Base-by-base conservation (phyloP, 2,113 vertebrate species). In the Alosa alosa region DNA sequence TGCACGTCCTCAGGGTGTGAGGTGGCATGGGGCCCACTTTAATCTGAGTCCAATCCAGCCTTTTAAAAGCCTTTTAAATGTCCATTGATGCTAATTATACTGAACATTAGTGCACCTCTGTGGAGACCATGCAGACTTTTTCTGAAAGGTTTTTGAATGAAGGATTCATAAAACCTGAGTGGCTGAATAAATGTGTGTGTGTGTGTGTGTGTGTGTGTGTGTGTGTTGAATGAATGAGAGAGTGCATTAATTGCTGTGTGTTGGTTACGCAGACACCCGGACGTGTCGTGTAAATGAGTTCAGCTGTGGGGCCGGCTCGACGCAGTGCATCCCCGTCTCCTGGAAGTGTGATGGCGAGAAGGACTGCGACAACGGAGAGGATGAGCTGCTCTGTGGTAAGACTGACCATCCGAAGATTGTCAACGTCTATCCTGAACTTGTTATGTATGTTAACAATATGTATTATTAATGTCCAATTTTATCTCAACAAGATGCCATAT, bases 311-410 rank as follows among this genome's bases (percentile, higher is more conserved):
- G 93, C 95, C 11, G 96, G 94, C 68, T 97, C 97, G 88, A 97
- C 96, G 47, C 97, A 97, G 89, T 99, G 98, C 86, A 97, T 99
- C 91, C 97, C 98, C 15, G 84, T 95, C 82, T 98, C 96, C 94
- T 99, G 98, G 98, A 96, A 97, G 86, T 99, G 98, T 90, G 98
- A 99, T 88, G 97, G 97, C 83, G 97, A 99, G 93, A 96, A 92
- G 90, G 98, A 99, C 94, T 99, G 98, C 90, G 97, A 97, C 93
- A 97, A 94, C 88, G 98, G 96, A 86, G 97, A 97, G 93, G 98
- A 99, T 87, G 98, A 99, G 93, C 91, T 96, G 86, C 96, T 95
- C 93, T 99, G 98, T 94, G 97, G 98, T 99, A 95, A 93, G 97
- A 94, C 82, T 64, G 81, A 44, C 4, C 36, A 6, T 22, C 22